Percentiles rank a stretch among this genome's conserved stretches.
These are phyloP conservation scores for Capreolus pygargus DNA, from an alignment of 2,113 vertebrate species.

Conservation along the genomic window DNA sequence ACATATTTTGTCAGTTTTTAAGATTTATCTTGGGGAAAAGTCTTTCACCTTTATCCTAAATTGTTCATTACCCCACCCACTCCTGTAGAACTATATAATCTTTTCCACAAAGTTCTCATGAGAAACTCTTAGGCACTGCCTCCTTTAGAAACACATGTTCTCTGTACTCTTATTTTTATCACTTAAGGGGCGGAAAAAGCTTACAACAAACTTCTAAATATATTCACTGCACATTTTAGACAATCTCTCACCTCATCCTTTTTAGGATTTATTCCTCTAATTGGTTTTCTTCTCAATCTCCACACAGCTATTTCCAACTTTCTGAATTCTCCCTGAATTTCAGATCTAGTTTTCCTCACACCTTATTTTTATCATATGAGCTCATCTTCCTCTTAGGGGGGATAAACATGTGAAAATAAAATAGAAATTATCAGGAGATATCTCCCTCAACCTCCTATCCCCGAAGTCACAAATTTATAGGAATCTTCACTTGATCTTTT, in stretches of 20 bases:
- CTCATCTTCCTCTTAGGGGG: background rate
- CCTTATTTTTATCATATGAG: background rate
- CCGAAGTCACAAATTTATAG: background rate
- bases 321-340: background rate
- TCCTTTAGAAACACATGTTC: background rate
- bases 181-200: background rate
- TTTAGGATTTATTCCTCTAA: background rate
- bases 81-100: background rate
- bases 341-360: background rate
- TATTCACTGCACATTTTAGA: background rate
- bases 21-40: background rate
- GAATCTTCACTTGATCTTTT: background rate
- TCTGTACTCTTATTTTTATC: constrained; percentile 14
- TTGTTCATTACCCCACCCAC: background rate
- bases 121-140: background rate
- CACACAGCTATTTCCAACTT: background rate
- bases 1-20: background rate
- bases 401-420: background rate
- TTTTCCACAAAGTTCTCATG: background rate
- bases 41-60: background rate
- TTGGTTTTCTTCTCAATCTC: background rate
- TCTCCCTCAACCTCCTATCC: background rate
- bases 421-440: background rate
- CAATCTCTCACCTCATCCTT: background rate
- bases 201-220: constrained; percentile 22